phyloP scores from a whole-genome alignment of 2,113 vertebrate species.

The Erythrolamprus reginae region DNA sequence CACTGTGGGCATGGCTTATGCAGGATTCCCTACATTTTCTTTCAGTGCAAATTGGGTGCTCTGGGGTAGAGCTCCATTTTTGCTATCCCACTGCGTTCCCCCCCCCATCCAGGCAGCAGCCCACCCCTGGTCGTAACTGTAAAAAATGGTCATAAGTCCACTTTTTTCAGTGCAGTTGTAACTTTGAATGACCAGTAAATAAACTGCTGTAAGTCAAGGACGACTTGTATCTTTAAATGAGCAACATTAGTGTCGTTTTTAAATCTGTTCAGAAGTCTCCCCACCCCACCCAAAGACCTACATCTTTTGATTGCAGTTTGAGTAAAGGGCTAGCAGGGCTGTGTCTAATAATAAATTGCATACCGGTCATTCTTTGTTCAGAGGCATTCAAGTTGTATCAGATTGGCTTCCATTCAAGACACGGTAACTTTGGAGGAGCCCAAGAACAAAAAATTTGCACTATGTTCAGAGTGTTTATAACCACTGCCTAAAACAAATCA shows the following conservation, averaged over 20 bases:
- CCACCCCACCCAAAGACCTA: constrained; percentile 20
- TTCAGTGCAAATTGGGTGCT: too few relatives aligned
- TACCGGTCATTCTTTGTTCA: constrained; percentile 36
- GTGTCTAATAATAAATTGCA: constrained; percentile 55
- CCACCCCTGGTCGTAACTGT: too few relatives aligned
- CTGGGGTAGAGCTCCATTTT: too few relatives aligned
- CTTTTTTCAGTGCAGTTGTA: too few relatives aligned
- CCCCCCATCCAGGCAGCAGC: too few relatives aligned
- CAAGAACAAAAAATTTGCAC: constrained; percentile 36
- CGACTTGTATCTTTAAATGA: background rate
- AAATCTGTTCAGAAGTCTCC: constrained; percentile 8
- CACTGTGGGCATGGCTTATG: too few relatives aligned
- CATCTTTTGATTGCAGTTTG: constrained; percentile 25
- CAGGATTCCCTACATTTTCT: too few relatives aligned
- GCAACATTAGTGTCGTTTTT: constrained; percentile 17
- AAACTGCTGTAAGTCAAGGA: too few relatives aligned
- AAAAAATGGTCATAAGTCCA: too few relatives aligned
- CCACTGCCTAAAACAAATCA: background rate
- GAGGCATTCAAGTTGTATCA: constrained; percentile 52
- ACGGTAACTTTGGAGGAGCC: constrained; percentile 38
- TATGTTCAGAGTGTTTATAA: constrained; percentile 17
- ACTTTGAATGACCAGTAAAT: too few relatives aligned
- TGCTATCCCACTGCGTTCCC: too few relatives aligned
- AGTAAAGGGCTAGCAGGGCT: constrained; percentile 31
- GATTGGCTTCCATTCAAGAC: constrained; percentile 56